These are phyloP conservation scores for Oncopeltus fasciatus DNA, from an alignment of 1,140 invertebrate genomes.

Conservation along the genomic window DNA sequence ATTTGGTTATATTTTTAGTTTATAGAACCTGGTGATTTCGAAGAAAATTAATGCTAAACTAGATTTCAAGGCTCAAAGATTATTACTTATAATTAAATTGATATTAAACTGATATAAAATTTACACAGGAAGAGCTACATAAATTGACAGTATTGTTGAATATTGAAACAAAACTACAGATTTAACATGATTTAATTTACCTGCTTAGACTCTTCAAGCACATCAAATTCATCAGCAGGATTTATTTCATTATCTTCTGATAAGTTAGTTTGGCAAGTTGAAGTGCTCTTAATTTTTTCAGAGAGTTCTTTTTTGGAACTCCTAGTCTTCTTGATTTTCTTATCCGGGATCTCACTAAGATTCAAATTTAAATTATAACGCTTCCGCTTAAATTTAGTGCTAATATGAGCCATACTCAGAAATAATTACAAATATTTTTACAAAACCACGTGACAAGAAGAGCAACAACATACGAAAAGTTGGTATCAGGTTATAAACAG, in stretches of 20 bases:
- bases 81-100: not conserved
- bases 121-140: not conserved
- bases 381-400: not conserved
- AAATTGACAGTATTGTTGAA: too few relatives aligned
- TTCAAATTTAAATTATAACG: not conserved
- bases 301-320: not conserved
- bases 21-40: too few relatives aligned
- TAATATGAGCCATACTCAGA: not conserved
- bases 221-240: slow-evolving; percentile 2
- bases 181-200: not conserved
- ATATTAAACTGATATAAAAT: not conserved
- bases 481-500: too few relatives aligned
- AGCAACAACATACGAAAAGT: too few relatives aligned
- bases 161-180: too few relatives aligned
- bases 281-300: not conserved
- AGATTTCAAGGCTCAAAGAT: too few relatives aligned
- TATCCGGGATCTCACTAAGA: not conserved
- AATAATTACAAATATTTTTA: too few relatives aligned
- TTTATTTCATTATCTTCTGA: not conserved
- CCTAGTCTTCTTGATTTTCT: not conserved
- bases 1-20: too few relatives aligned
- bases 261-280: not conserved
- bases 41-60: too few relatives aligned
- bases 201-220: not conserved
- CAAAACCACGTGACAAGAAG: not conserved